These are phyloP conservation scores for Suricata suricatta DNA, from an alignment of 2,113 vertebrate genomes.

Conservation along the genomic window DNA sequence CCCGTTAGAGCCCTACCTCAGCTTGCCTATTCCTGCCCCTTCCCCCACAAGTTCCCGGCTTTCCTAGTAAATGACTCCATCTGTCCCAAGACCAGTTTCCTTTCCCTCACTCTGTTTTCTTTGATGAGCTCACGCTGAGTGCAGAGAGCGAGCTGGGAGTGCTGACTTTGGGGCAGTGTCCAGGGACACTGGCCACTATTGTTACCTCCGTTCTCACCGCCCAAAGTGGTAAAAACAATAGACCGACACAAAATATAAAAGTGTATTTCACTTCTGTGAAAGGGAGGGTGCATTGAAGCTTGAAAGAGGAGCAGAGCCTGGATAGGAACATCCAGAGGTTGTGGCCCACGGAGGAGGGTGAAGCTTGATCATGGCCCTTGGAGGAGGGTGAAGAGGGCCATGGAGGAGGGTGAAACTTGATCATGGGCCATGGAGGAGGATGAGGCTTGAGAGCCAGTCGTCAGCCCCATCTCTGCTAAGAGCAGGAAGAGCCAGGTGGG, in stretches of 20 bases:
- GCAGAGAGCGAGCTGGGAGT: neutral
- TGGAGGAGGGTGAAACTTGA: too few relatives aligned
- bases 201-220: neutral
- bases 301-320: neutral
- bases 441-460: neutral
- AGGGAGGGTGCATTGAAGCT: neutral
- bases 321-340: rapidly evolving
- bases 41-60: neutral
- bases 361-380: too few relatives aligned
- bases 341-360: neutral
- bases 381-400: too few relatives aligned
- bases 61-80: neutral
- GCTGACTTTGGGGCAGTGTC: neutral
- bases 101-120: neutral
- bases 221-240: neutral
- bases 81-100: neutral
- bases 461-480: neutral
- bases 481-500: neutral
- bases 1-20: rapidly evolving
- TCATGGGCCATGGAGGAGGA: too few relatives aligned
- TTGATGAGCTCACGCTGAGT: neutral
- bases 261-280: neutral
- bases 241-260: neutral
- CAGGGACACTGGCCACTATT: neutral
- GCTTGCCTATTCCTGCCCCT: rapidly evolving